Conservation (phyloP, 2,113 vertebrate species). For the Brienomyrus longianalis region DNA sequence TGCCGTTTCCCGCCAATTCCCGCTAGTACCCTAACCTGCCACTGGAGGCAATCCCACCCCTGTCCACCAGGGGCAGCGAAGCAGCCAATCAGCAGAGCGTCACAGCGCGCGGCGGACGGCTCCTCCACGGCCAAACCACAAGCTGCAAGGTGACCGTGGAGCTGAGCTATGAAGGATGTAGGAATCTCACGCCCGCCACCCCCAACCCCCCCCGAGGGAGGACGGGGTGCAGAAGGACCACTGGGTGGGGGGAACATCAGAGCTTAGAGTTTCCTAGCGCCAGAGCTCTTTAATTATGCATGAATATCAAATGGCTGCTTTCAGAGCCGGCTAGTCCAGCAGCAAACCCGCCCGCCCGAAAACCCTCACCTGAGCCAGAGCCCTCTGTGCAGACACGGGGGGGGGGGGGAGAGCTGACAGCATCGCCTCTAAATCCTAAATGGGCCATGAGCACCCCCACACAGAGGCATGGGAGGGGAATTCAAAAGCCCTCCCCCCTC, state of each 20-base stretch:
- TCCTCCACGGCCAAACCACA: not conserved
- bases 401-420: not conserved
- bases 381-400: not conserved
- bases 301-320: conserved; percentile 12
- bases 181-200: not conserved
- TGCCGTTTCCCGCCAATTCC: not conserved
- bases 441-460: not conserved
- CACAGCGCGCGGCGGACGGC: not conserved
- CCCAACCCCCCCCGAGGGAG: not conserved
- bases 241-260: not conserved
- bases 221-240: not conserved
- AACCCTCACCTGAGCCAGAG: not conserved
- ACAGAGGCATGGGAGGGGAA: conserved; percentile 39
- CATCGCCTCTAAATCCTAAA: not conserved
- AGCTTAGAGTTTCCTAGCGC: conserved; percentile 3
- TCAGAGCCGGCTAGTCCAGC: not conserved
- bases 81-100: not conserved
- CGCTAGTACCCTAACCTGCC: not conserved
- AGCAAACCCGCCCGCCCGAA: not conserved
- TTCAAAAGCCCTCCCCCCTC: not conserved
- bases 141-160: not conserved
- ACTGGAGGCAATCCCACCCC: not conserved
- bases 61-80: not conserved
- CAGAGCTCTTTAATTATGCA: conserved; percentile 10
- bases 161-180: not conserved